These are phyloP conservation scores for Diachasmimorpha longicaudata DNA, from an alignment of 1,140 invertebrate genomes.

Conservation along the genomic window DNA sequence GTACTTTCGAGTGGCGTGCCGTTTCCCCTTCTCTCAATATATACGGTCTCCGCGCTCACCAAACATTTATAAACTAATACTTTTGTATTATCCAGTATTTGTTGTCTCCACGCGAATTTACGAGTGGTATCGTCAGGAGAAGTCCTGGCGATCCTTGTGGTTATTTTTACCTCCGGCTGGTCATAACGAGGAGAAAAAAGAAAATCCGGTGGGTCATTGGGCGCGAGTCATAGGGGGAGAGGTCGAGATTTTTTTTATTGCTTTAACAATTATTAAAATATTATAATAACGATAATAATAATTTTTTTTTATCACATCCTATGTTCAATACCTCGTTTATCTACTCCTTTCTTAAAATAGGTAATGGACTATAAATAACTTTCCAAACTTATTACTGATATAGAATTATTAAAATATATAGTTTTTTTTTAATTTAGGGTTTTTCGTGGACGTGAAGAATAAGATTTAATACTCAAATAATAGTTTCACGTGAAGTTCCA, in stretches of 20 bases:
- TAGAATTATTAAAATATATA: too few species aligned
- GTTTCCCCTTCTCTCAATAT: conserved; percentile 55
- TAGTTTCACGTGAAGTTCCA: too few species aligned
- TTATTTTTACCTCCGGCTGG: background rate
- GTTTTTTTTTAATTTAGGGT: too few species aligned
- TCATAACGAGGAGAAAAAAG: background rate
- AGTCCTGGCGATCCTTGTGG: background rate
- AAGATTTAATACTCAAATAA: too few species aligned
- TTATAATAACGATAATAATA: too few species aligned
- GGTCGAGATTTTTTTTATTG: background rate
- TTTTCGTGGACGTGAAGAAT: too few species aligned
- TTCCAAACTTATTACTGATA: too few species aligned
- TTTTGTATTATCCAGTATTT: conserved; percentile 24
- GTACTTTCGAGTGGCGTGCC: conserved; percentile 53
- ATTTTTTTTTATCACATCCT: too few species aligned
- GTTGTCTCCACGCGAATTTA: background rate
- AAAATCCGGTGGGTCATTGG: background rate
- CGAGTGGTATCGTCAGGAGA: background rate
- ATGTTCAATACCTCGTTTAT: too few species aligned
- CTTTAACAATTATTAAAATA: background rate
- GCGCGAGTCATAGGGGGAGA: background rate
- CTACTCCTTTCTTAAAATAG: too few species aligned
- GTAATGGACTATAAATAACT: too few species aligned
- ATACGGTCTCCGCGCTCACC: conserved; percentile 48
- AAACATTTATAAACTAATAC: conserved; percentile 18